Evolutionary conservation across 2,113 vertebrate species (phyloP).

Genomic region (Hemiscyllium ocellatum): DNA sequence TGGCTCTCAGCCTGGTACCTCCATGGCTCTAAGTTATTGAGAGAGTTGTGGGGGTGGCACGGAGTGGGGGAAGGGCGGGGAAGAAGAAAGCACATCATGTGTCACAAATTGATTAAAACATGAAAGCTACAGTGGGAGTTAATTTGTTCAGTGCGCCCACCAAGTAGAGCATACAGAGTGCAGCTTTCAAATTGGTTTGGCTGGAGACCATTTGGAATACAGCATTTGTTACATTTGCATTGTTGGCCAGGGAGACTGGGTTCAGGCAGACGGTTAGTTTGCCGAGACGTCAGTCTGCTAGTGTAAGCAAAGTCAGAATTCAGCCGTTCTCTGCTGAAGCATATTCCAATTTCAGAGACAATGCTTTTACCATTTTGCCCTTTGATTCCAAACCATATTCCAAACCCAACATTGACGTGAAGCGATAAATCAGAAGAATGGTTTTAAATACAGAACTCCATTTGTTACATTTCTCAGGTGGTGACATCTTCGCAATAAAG

Average conservation of each 20-base stretch:
- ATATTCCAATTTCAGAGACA: neutral
- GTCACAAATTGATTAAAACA: slow-evolving; percentile 2
- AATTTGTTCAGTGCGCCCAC: neutral
- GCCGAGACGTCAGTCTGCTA: neutral
- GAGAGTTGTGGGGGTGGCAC: neutral
- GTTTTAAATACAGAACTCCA: neutral
- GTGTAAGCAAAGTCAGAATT: neutral
- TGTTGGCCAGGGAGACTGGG: neutral
- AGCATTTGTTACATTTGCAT: neutral
- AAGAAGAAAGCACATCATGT: slow-evolving; percentile 13
- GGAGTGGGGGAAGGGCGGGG: neutral
- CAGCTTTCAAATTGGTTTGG: slow-evolving; percentile 11
- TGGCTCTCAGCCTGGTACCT: slow-evolving; percentile 2
- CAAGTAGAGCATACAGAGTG: neutral
- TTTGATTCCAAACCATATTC: neutral
- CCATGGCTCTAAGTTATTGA: neutral
- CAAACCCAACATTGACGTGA: neutral
- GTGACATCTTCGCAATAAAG: neutral
- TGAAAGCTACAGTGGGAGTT: neutral
- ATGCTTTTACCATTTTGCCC: neutral
- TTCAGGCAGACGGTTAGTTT: neutral
- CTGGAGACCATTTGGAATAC: neutral
- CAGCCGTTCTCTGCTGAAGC: neutral
- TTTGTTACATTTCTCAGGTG: neutral
- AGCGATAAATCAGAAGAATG: neutral